phyloP scores from a whole-genome alignment of 1,140 invertebrate species.

The Popillia japonica region DNA sequence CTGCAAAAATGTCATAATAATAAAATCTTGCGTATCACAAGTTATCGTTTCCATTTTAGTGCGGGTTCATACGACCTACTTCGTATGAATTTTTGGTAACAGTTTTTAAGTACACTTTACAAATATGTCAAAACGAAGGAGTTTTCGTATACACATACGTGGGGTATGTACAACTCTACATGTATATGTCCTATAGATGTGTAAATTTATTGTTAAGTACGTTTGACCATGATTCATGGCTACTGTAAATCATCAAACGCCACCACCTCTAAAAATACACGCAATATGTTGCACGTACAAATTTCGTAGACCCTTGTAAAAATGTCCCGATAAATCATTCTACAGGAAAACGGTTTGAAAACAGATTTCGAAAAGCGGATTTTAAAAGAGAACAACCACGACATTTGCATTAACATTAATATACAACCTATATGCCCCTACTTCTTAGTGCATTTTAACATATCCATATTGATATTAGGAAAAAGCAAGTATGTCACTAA shows the following conservation, averaged over 20 bases:
- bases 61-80: too few relatives aligned
- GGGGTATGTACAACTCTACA: not conserved
- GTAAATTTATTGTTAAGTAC: constrained; percentile 16
- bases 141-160: not conserved
- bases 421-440: too few relatives aligned
- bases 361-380: constrained; percentile 11
- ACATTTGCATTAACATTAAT: not conserved
- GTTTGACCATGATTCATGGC: constrained; percentile 3
- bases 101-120: not conserved
- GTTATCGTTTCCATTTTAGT: too few relatives aligned
- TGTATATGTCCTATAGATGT: not conserved
- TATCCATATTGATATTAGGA: too few relatives aligned
- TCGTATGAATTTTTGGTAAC: not conserved
- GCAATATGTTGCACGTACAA: not conserved
- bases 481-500: too few relatives aligned
- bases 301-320: constrained; percentile 2
- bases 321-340: not conserved
- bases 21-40: too few relatives aligned
- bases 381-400: not conserved
- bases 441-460: too few relatives aligned
- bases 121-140: not conserved
- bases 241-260: not conserved
- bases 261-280: constrained; percentile 1
- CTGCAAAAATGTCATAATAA: too few relatives aligned
- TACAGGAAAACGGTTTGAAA: not conserved